Evolutionary conservation across 2,113 vertebrate genomes (phyloP), one percentile per base, ranked within the genome.

Genomic region (Oreotragus oreotragus): DNA sequence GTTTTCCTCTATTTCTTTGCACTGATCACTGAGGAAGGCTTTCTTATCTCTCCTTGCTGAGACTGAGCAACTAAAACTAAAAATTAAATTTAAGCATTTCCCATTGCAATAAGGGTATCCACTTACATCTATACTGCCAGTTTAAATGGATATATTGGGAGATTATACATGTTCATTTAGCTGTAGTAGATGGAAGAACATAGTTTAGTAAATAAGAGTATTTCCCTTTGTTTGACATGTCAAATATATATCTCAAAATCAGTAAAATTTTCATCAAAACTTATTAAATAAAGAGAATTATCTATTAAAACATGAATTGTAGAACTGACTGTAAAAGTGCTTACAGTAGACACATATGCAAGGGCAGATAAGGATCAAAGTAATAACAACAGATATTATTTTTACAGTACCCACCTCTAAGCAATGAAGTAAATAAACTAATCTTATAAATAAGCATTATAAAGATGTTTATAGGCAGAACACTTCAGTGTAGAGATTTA

Each of bases 391-490:
- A 98, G 84, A 97, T 98, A 98, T 96, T 97, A 96, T 97, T 98
- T 98, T 98, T 62, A 62, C 6, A 98, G 97, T 96, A 95, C 85
- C 88, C 83, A 97, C 85, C 94, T 98, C 97, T 97, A 97, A 70
- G 97, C 97, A 97, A 98, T 95, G 88, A 98, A 97, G 94, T 98
- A 94, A 98, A 97, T 98, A 98, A 62, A 33, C 60, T 62, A 3
- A 98, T 96, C 97, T 97, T 98, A 97, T 98, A 99, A 99, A 98
- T 98, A 98, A 98, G 91, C 97, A 97, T 94, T 98, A 92, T 98
- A 99, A 99, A 99, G 98, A 97, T 84, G 98, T 97, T 98, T 97
- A 97, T 88, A 62, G 60, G 60, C 28, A 62, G 28, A 62, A 62
- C 1, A 62, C 14, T 62, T 62, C 60, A 62, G 28, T 94, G 92